These are phyloP conservation scores for Talpa occidentalis DNA, from an alignment of 2,113 vertebrate species.

Conservation along the genomic window DNA sequence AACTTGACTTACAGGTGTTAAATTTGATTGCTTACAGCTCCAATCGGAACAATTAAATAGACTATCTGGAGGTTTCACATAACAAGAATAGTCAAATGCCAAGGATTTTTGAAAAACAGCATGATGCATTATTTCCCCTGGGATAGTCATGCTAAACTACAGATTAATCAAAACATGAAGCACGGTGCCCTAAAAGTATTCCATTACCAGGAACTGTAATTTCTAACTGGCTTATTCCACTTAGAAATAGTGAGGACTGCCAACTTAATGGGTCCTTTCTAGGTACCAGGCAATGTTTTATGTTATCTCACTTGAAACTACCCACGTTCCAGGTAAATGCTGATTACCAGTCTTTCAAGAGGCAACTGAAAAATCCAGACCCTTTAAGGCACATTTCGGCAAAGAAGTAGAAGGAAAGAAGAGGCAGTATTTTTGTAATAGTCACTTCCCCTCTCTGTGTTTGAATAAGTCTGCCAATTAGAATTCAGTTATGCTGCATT, in stretches of 20 bases:
- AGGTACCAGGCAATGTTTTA: neutral
- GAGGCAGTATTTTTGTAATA: neutral
- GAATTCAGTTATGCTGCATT: neutral
- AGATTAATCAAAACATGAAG: neutral
- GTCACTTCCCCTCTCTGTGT: neutral
- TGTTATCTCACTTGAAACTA: neutral
- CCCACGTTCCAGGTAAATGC: neutral
- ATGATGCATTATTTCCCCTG: neutral
- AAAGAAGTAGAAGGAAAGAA: neutral
- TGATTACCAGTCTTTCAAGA: neutral
- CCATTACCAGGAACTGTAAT: neutral
- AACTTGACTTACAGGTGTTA: constrained; percentile 12
- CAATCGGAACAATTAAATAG: neutral
- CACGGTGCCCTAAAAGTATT: neutral
- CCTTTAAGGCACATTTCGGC: neutral
- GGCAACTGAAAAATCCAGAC: neutral
- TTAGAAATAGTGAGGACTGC: neutral
- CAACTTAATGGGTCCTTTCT: neutral
- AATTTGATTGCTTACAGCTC: neutral
- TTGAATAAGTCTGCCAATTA: neutral
- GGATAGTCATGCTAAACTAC: neutral
- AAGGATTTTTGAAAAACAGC: constrained; percentile 12
- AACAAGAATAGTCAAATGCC: neutral
- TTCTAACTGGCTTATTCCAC: neutral
- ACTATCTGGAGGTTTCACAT: neutral